Conservation (phyloP, 2,888 invertebrate species). For the Chloroclysta siterata region DNA sequence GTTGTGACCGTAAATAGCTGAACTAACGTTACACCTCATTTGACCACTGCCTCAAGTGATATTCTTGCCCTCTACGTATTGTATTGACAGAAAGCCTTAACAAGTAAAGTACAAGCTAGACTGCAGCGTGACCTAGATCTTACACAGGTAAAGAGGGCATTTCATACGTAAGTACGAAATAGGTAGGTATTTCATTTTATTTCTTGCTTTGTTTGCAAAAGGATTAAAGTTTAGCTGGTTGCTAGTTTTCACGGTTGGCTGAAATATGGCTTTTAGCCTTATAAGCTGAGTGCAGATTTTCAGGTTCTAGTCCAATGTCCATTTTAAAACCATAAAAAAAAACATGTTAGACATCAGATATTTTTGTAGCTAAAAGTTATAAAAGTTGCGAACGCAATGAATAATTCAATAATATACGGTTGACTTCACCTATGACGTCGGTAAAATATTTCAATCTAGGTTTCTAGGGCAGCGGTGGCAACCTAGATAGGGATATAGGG, state of each 20-base stretch:
- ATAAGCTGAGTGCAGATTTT: not conserved
- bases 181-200: too few relatives aligned
- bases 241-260: not conserved
- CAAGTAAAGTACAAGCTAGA: too few relatives aligned
- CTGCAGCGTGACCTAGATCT: too few relatives aligned
- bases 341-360: too few relatives aligned
- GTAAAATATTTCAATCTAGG: not conserved
- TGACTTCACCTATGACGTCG: slow-evolving; percentile 1
- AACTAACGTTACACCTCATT: too few relatives aligned
- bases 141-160: too few relatives aligned
- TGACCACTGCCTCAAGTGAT: too few relatives aligned
- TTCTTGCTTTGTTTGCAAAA: too few relatives aligned
- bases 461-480: slow-evolving; percentile 14
- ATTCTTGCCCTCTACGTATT: too few relatives aligned
- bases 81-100: too few relatives aligned
- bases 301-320: not conserved
- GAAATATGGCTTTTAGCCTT: not conserved
- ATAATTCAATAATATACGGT: not conserved
- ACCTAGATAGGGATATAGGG: slow-evolving; percentile 7
- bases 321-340: not conserved
- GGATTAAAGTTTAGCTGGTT: not conserved
- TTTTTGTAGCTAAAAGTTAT: not conserved
- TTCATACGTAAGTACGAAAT: too few relatives aligned
- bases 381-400: not conserved
- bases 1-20: too few relatives aligned